A percentile compares a stretch with the other conserved stretches of the same genome.
phyloP scores from a whole-genome alignment of 2,113 vertebrate species.

The Choloepus hoffmanni region DNA sequence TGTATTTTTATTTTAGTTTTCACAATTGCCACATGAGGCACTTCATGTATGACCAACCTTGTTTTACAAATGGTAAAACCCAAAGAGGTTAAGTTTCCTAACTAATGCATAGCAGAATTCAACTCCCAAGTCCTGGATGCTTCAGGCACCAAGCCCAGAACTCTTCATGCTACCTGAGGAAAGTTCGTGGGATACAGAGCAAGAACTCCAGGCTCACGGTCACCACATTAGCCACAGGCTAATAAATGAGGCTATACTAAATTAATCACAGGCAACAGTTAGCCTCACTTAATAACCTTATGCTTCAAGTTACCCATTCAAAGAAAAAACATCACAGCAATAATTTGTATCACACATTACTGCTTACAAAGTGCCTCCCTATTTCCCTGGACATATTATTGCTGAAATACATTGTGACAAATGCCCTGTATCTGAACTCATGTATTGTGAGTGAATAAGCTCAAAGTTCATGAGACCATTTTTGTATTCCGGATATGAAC shows the following conservation, averaged over 20 bases:
- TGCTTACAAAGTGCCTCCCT: background rate
- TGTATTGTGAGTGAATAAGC: background rate
- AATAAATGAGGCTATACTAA: background rate
- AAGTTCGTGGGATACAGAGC: background rate
- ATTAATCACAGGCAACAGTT: background rate
- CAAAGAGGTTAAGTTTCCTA: background rate
- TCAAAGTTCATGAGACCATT: background rate
- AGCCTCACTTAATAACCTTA: constrained; percentile 30
- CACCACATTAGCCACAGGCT: background rate
- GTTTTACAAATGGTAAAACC: background rate
- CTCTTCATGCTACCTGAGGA: background rate
- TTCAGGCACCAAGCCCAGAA: background rate
- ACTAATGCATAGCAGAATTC: background rate
- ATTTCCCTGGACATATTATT: background rate
- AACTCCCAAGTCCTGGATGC: background rate
- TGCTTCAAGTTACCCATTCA: constrained; percentile 18
- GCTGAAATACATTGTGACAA: background rate
- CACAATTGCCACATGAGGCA: background rate
- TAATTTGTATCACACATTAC: background rate
- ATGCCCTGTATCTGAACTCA: background rate
- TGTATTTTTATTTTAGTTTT: constrained; percentile 9
- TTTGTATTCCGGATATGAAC: background rate
- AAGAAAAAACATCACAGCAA: background rate
- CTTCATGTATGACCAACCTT: background rate
- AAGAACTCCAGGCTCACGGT: background rate